Evolutionary conservation across 2,888 invertebrate genomes (phyloP).

Genomic region (Ophioninae sp.): DNA sequence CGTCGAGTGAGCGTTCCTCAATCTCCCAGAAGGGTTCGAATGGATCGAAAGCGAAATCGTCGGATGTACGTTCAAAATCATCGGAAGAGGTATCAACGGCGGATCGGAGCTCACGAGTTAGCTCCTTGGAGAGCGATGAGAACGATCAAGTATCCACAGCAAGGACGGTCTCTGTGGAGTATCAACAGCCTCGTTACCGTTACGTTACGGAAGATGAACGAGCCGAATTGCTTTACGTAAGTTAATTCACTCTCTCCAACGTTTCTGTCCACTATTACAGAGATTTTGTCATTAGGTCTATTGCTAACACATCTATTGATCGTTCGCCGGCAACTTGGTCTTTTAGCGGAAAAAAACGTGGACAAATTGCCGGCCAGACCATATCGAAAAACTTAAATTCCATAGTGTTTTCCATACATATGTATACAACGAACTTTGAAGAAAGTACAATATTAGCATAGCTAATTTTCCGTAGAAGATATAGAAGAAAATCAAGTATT

Average conservation of each 20-base stretch:
- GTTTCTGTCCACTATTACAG: neutral
- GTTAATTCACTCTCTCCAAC: constrained; percentile 63
- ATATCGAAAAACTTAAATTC: too few species aligned
- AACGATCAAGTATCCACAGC: constrained; percentile 60
- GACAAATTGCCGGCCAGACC: too few species aligned
- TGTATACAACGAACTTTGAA: too few species aligned
- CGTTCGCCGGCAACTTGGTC: too few species aligned
- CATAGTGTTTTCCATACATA: too few species aligned
- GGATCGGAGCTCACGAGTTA: constrained; percentile 69
- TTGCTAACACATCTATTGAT: neutral
- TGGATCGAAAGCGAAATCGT: neutral
- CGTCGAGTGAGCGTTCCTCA: neutral
- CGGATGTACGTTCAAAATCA: neutral
- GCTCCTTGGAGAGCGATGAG: constrained; percentile 62
- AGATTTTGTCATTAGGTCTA: neutral
- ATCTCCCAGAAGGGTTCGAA: neutral
- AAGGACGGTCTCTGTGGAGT: neutral
- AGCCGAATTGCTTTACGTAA: constrained; percentile 84
- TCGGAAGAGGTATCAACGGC: neutral
- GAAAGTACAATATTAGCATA: too few species aligned
- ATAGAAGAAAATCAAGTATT: too few species aligned
- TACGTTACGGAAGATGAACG: constrained; percentile 85
- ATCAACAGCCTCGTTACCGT: constrained; percentile 83
- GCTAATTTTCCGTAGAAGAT: too few species aligned
- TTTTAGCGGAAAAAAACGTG: too few species aligned